Evolutionary conservation across 2,113 vertebrate species (phyloP).

Genomic region (Oenanthe melanoleuca): DNA sequence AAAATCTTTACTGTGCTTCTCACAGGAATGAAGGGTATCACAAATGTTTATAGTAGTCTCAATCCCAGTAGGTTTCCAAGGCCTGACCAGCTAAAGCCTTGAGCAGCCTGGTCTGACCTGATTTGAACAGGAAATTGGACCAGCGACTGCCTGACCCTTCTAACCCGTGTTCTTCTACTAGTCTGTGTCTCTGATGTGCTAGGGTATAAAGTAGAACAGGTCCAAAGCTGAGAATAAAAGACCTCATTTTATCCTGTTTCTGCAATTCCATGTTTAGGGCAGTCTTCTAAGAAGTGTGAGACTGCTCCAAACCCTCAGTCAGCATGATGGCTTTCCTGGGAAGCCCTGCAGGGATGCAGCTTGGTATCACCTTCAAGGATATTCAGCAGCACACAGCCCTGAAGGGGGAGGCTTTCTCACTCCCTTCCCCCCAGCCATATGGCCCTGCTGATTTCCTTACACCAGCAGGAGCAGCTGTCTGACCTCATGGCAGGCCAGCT

Average conservation of each 20-base stretch:
- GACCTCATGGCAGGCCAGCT: not conserved
- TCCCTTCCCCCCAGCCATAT: constrained; percentile 42
- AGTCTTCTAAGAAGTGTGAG: not conserved
- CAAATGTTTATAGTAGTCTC: not conserved
- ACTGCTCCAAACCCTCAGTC: not conserved
- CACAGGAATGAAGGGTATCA: not conserved
- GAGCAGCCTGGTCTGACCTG: not conserved
- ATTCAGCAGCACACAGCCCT: not conserved
- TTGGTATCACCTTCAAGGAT: not conserved
- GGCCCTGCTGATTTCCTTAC: not conserved
- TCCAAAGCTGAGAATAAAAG: not conserved
- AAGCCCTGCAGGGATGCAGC: not conserved
- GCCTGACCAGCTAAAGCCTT: not conserved
- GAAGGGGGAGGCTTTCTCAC: not conserved
- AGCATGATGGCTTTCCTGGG: not conserved
- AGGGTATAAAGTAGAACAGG: not conserved
- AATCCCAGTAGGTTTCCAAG: not conserved
- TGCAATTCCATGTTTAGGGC: not conserved
- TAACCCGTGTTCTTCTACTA: not conserved
- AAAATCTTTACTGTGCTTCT: not conserved
- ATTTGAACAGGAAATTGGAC: not conserved
- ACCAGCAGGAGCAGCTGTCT: not conserved
- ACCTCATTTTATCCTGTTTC: not conserved
- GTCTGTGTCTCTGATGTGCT: not conserved
- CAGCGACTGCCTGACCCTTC: not conserved